Base-by-base conservation (phyloP, 1,140 invertebrate genomes). In the Trichonephila inaurata region DNA sequence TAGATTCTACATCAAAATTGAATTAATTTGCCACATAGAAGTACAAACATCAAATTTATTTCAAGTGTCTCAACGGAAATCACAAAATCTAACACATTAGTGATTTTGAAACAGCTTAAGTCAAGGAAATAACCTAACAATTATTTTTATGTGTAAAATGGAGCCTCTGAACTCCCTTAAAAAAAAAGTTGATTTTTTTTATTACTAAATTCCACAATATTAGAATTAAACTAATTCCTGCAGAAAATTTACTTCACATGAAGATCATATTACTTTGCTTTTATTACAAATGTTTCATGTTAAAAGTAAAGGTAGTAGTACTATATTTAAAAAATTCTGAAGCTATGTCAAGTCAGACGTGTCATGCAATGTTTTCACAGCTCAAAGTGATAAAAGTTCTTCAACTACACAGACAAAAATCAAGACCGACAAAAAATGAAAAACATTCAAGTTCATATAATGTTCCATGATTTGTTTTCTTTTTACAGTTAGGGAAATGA, bases 371-470 rank as follows among this genome's bases (percentile, higher is more conserved):
- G 83, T 8, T 40, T 85, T 85, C 58, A 85, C 83, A 85, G 83
- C n/a, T 85, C 51, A 58, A 60, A 85, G 69, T 77, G 58, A 85
- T 85, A 69, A 72, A 89, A 89, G 64, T 64, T 85, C 62, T 58
- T 85, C 40, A 69, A 58, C 91, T 92, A 92, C 91, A 92, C 64
- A 86, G 72, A 92, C 91, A 87, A 92, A 51, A 51, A 83, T 85
- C 21, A 88, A 51, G 66, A 93, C 28, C 61, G 51, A 88, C 83
- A 87, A 60, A 87, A 62, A 85, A 64, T 51, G 61, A 83, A 83
- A 66, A 58, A 94, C 93, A 89, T 89, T 85, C 40, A 94, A 89
- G 24, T 92, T 92, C 14, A 21, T n/a, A 91, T 40, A 91, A 87
- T 24, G 86, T 60, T 82, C 16, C 86, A 62, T 85, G 81, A 90